Conservation (phyloP, 2,888 invertebrate species). For the Morpho helenor region DNA sequence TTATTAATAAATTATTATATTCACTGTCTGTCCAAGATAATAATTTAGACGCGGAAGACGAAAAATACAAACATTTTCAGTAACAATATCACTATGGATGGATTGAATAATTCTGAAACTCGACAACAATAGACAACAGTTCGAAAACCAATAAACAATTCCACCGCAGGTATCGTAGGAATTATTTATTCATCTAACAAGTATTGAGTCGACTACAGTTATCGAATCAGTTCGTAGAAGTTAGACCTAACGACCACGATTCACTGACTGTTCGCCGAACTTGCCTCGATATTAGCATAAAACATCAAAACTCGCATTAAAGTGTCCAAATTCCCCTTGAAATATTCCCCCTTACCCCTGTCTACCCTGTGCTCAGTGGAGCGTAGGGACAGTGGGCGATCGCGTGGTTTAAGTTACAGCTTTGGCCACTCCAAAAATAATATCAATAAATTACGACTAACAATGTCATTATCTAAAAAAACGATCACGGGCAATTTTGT, state of each 20-base stretch:
- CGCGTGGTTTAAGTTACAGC: slow-evolving; percentile 35
- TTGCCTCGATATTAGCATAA: slow-evolving; percentile 71
- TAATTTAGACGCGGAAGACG: too few relatives aligned
- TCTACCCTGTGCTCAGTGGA: slow-evolving; percentile 47
- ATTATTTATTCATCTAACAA: slow-evolving; percentile 24
- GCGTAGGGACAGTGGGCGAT: slow-evolving; percentile 37
- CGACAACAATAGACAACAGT: slow-evolving; percentile 3
- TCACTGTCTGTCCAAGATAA: too few relatives aligned
- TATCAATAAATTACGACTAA: too few relatives aligned
- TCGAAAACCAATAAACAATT: slow-evolving; percentile 8
- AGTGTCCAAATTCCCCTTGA: slow-evolving; percentile 67
- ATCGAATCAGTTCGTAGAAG: slow-evolving; percentile 17
- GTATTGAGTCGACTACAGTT: slow-evolving; percentile 18
- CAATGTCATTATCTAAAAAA: too few relatives aligned
- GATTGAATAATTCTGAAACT: background rate
- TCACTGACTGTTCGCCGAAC: slow-evolving; percentile 59
- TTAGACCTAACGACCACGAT: slow-evolving; percentile 34
- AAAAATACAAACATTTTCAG: too few relatives aligned
- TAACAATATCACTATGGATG: too few relatives aligned
- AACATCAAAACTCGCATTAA: slow-evolving; percentile 78
- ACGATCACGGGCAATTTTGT: too few relatives aligned
- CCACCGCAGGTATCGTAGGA: slow-evolving; percentile 5
- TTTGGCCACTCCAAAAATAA: background rate
- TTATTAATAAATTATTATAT: too few relatives aligned
- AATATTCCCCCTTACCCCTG: slow-evolving; percentile 50